phyloP scores from a whole-genome alignment of 2,113 vertebrate species.

The Alethe diademata region DNA sequence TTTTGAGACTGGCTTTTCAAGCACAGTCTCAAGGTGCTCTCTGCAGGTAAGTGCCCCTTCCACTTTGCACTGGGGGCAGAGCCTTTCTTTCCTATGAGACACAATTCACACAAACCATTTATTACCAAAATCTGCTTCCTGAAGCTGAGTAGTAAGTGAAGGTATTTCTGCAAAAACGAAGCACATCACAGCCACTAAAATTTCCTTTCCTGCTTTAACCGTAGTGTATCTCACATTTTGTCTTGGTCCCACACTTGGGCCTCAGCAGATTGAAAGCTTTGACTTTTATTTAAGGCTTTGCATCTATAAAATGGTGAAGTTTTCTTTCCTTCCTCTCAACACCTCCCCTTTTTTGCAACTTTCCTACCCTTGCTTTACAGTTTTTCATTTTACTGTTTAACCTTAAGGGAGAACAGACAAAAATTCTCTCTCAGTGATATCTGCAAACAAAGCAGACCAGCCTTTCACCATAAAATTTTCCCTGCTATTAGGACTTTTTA shows the following conservation, averaged over 20 bases:
- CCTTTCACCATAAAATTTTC: conserved; percentile 21
- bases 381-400: conserved; percentile 21
- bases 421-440: conserved; percentile 11
- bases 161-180: not conserved
- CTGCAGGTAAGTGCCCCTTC: not conserved
- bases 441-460: conserved; percentile 16
- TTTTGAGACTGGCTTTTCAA: not conserved
- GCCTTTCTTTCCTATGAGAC: not conserved
- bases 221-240: not conserved
- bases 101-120: not conserved
- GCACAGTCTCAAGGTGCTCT: not conserved
- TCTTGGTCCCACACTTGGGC: not conserved
- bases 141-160: not conserved
- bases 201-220: not conserved
- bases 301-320: not conserved
- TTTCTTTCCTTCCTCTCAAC: conserved; percentile 31
- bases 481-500: conserved; percentile 28
- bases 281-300: conserved; percentile 31
- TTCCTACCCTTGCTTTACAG: conserved; percentile 26
- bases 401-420: conserved; percentile 1
- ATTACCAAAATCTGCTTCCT: not conserved
- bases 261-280: conserved; percentile 1
- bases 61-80: not conserved
- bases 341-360: conserved; percentile 36
- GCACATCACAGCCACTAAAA: not conserved